These are phyloP conservation scores for Polymixis flavicincta DNA, from an alignment of 2,888 invertebrate species.

Conservation along the genomic window DNA sequence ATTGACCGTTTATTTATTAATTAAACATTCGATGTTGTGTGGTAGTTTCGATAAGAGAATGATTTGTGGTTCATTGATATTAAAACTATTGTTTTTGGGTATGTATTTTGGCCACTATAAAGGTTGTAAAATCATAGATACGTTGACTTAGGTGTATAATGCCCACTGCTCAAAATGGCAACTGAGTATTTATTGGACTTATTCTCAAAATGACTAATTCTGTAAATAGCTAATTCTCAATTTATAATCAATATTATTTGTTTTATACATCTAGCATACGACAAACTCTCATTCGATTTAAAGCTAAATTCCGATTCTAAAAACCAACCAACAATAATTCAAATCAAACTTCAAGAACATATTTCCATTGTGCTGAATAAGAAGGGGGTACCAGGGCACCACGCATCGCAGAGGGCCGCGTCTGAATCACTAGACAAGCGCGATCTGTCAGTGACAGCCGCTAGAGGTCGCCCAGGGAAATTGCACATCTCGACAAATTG, in stretches of 20 bases:
- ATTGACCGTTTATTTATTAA: constrained; percentile 35
- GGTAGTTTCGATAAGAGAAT: constrained; percentile 13
- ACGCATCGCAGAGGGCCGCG: constrained; percentile 14
- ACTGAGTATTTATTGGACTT: no score
- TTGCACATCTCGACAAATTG: constrained; percentile 43
- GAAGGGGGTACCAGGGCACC: constrained; percentile 7
- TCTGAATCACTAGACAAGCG: constrained; percentile 33
- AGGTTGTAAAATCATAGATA: background rate
- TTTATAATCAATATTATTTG: no score
- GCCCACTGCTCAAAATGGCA: no score
- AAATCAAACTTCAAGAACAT: constrained; percentile 13
- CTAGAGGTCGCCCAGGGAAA: constrained; percentile 43
- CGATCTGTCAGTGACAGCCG: constrained; percentile 54
- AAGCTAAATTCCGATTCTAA: background rate
- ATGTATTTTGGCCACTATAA: background rate
- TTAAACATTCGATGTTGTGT: constrained; percentile 33
- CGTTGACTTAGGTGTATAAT: no score
- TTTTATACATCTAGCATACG: no score
- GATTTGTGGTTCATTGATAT: constrained; percentile 15
- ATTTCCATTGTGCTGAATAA: constrained; percentile 30
- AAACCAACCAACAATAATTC: background rate
- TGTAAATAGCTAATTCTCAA: no score
- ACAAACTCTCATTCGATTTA: background rate
- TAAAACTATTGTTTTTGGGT: constrained; percentile 7
- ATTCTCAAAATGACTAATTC: no score